Conservation (phyloP, 1,140 invertebrate species). For the Drosophila sp. region DNA sequence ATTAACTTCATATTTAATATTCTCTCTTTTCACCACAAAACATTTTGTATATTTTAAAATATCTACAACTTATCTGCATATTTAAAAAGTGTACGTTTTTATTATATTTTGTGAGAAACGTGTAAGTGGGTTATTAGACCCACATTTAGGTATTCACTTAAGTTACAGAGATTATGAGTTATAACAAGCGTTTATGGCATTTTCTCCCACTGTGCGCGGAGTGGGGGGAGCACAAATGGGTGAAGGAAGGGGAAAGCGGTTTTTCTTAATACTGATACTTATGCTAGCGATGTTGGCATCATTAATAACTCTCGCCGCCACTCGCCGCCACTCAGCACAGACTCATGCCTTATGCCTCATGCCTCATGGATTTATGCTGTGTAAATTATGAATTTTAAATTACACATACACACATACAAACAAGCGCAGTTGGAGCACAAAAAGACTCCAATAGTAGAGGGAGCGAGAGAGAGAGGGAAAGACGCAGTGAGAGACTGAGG, state of each 20-base stretch:
- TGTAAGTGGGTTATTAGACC: too few relatives aligned
- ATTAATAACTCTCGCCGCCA: slow-evolving; percentile 72
- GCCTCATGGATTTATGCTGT: slow-evolving; percentile 40
- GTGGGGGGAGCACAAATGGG: slow-evolving; percentile 52
- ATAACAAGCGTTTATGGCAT: slow-evolving; percentile 16
- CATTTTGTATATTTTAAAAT: too few relatives aligned
- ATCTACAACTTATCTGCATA: too few relatives aligned
- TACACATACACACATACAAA: slow-evolving; percentile 30
- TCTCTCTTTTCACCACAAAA: too few relatives aligned
- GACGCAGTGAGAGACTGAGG: background rate
- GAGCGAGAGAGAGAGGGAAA: background rate
- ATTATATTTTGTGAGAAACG: too few relatives aligned
- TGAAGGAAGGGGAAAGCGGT: too few relatives aligned
- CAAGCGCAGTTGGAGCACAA: slow-evolving; percentile 7
- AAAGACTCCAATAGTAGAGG: slow-evolving; percentile 4
- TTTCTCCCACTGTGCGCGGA: background rate
- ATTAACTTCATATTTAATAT: too few relatives aligned
- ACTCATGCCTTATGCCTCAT: slow-evolving; percentile 3
- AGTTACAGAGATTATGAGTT: slow-evolving; percentile 6
- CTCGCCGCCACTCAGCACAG: slow-evolving; percentile 72
- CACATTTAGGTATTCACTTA: background rate
- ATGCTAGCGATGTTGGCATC: slow-evolving; percentile 32
- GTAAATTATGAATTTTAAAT: slow-evolving; percentile 82
- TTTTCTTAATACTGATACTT: slow-evolving; percentile 39
- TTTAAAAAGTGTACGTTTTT: too few relatives aligned